These are phyloP conservation scores for Tetragnatha montana DNA, from an alignment of 2,888 invertebrate species.

Conservation along the genomic window DNA sequence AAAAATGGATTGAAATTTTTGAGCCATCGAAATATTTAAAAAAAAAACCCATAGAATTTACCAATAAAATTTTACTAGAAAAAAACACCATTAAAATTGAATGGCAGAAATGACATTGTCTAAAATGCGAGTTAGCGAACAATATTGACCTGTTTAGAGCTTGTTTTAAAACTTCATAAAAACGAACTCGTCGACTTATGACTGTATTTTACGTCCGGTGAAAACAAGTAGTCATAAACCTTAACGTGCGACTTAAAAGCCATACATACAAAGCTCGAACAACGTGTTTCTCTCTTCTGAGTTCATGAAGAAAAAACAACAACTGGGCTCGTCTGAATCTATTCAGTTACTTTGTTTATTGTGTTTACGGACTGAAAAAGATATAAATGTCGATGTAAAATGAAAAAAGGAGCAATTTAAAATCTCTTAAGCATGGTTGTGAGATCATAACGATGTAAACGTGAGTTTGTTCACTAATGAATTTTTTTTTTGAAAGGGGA, in stretches of 20 bases:
- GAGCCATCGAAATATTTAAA: too few species aligned
- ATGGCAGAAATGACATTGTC: too few species aligned
- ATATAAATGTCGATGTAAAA: background rate
- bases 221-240: background rate
- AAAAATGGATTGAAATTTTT: too few species aligned
- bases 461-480: background rate
- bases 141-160: too few species aligned
- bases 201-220: background rate
- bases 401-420: background rate
- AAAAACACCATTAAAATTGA: too few species aligned
- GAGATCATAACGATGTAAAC: background rate
- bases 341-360: background rate
- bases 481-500: too few species aligned
- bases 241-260: background rate
- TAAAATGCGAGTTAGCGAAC: too few species aligned
- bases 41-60: too few species aligned
- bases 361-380: background rate
- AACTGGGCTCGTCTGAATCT: background rate
- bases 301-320: too few species aligned
- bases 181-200: background rate
- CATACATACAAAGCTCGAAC: background rate
- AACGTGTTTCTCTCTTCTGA: background rate
- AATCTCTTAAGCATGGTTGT: background rate
- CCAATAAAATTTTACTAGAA: too few species aligned
- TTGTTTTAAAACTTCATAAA: background rate